A percentile compares a stretch with the other conserved stretches of the same genome.
phyloP scores from a whole-genome alignment of 2,113 vertebrate genomes.

The Probosciger aterrimus region DNA sequence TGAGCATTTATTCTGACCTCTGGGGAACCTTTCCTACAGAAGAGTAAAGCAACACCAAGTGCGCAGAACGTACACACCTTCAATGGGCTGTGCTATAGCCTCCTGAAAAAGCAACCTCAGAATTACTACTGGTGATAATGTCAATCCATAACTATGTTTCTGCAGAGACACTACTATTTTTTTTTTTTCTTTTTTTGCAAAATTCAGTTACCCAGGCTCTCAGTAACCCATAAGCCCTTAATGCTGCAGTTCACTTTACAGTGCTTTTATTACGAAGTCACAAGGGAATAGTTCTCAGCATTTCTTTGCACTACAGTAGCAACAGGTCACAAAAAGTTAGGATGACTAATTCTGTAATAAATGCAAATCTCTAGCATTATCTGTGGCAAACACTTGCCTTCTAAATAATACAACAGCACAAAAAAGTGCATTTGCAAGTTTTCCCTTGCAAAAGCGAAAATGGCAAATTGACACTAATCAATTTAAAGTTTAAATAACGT shows the following conservation, averaged over 20 bases:
- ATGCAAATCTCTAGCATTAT: neutral
- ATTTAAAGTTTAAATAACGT: neutral
- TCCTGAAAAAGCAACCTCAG: neutral
- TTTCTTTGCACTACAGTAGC: neutral
- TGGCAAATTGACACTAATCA: neutral
- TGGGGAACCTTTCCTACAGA: neutral
- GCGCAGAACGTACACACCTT: neutral
- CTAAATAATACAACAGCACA: neutral
- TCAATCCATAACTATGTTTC: neutral
- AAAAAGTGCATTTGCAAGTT: neutral
- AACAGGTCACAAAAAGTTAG: neutral
- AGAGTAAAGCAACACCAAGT: neutral
- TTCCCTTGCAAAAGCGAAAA: neutral
- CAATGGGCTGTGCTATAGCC: accelerated
- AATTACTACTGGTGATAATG: neutral
- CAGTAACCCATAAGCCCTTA: neutral
- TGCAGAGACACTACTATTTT: neutral
- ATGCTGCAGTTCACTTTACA: neutral
- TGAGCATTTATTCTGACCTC: neutral
- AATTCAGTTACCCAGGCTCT: neutral
- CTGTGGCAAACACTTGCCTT: neutral
- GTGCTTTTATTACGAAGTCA: neutral
- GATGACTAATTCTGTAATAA: neutral
- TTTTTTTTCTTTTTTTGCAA: neutral
- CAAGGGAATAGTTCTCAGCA: neutral